Evolutionary conservation across 2,113 vertebrate genomes (phyloP).

Genomic region (Clarias magur): DNA sequence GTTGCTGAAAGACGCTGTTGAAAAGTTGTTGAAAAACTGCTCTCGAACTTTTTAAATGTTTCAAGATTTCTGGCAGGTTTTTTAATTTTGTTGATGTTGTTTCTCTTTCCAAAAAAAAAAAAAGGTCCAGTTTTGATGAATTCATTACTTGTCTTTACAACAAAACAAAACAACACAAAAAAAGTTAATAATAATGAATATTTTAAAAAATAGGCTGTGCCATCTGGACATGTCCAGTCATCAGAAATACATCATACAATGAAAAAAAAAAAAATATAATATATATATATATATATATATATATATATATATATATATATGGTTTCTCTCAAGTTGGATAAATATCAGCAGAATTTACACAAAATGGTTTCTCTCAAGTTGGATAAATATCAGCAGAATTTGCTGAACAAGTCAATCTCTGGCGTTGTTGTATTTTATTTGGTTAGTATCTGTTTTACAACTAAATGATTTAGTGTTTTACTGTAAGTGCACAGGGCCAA

Average conservation of each 20-base stretch:
- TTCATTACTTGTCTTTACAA: neutral
- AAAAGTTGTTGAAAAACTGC: neutral
- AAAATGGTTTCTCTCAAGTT: neutral
- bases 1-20: neutral
- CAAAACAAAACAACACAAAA: neutral
- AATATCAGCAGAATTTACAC: too few relatives aligned
- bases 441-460: neutral
- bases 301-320: too few relatives aligned
- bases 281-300: too few relatives aligned
- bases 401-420: neutral
- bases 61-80: constrained; percentile 16
- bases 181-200: too few relatives aligned
- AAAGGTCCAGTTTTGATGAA: neutral
- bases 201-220: too few relatives aligned
- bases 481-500: neutral
- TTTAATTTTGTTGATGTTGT: neutral
- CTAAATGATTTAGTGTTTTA: neutral
- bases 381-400: neutral
- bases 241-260: too few relatives aligned
- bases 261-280: too few relatives aligned
- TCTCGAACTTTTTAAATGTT: constrained; percentile 17
- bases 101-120: neutral
- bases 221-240: too few relatives aligned
- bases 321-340: too few relatives aligned
- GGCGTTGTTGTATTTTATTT: neutral